Evolutionary conservation across 2,113 vertebrate genomes (phyloP).

Genomic region (Rhipidura dahli): DNA sequence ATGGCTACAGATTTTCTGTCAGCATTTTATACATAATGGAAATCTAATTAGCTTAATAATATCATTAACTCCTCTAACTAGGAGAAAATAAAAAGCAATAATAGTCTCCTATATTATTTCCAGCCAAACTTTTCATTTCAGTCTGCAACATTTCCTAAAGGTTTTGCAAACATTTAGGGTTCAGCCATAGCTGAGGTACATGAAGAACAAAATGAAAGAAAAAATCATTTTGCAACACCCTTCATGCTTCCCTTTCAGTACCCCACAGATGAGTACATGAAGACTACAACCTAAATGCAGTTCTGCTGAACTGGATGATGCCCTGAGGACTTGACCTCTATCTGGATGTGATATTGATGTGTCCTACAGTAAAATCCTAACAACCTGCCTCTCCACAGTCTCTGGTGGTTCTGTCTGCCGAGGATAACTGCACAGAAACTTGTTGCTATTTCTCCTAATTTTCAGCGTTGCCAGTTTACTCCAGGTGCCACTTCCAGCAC

Average conservation of each 20-base stretch:
- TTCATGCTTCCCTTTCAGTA: background rate
- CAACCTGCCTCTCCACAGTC: fast-evolving
- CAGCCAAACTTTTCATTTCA: background rate
- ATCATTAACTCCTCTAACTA: background rate
- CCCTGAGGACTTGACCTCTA: background rate
- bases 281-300: background rate
- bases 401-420: background rate
- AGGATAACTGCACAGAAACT: background rate
- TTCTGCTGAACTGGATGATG: background rate
- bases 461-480: background rate
- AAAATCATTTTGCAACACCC: background rate
- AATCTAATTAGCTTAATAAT: background rate
- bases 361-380: background rate
- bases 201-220: background rate
- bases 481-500: background rate
- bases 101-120: background rate
- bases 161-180: background rate
- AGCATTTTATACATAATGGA: background rate
- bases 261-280: background rate
- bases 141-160: background rate
- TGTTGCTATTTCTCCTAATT: background rate
- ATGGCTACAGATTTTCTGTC: background rate
- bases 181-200: background rate
- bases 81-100: background rate
- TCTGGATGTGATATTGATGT: background rate